Evolutionary conservation across 2,113 vertebrate genomes (phyloP).

Genomic region (Phrynocephalus versicolor): DNA sequence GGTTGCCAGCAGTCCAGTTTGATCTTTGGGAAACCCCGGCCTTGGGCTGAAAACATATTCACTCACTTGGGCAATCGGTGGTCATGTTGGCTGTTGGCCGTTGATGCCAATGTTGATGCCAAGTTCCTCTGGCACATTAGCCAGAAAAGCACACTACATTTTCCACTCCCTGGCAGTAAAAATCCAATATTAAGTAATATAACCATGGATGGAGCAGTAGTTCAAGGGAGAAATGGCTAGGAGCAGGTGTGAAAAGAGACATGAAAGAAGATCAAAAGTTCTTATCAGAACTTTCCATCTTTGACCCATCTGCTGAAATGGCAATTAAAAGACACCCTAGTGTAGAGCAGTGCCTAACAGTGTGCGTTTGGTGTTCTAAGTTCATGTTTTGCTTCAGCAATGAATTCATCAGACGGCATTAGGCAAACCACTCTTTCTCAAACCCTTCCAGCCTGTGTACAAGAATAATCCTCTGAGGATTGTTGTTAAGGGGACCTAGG

Average conservation of each 20-base stretch:
- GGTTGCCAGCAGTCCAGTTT: too few species aligned
- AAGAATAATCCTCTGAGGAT: not conserved
- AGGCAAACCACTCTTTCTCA: not conserved
- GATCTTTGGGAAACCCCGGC: too few species aligned
- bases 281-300: not conserved
- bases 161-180: too few species aligned
- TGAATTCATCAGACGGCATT: too few species aligned
- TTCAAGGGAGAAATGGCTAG: not conserved
- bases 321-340: not conserved
- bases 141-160: too few species aligned
- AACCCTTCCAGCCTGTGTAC: not conserved
- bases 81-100: too few species aligned
- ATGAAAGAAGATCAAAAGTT: not conserved
- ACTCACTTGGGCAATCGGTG: too few species aligned
- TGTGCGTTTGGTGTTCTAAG: not conserved
- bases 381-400: not conserved
- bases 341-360: not conserved
- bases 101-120: too few species aligned
- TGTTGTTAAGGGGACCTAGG: not conserved
- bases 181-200: too few species aligned
- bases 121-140: too few species aligned
- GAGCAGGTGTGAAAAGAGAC: not conserved
- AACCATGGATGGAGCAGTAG: not conserved
- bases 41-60: too few species aligned
- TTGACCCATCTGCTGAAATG: not conserved